phyloP scores from a whole-genome alignment of 2,888 invertebrate species.

The Neocrepidodera transversa region DNA sequence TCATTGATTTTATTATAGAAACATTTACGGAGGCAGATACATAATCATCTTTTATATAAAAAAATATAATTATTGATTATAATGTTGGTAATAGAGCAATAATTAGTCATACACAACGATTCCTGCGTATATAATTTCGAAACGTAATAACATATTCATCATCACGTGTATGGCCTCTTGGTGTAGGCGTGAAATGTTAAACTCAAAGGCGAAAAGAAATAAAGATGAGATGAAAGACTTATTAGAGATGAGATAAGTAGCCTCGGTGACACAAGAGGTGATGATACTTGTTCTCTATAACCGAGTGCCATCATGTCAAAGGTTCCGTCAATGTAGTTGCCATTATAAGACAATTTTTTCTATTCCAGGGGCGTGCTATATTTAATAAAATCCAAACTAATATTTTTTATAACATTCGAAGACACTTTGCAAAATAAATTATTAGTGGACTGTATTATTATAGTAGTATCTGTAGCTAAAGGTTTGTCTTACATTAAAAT shows the following conservation, averaged over 20 bases:
- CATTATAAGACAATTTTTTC: slow-evolving; percentile 47
- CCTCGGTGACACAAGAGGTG: slow-evolving; percentile 38
- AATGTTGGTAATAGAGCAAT: too few species aligned
- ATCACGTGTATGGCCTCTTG: slow-evolving; percentile 31
- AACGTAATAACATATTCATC: slow-evolving; percentile 26
- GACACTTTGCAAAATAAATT: too few species aligned
- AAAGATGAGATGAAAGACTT: slow-evolving; percentile 29
- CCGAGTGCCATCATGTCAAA: slow-evolving; percentile 38
- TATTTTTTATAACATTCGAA: too few species aligned
- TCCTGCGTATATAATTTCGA: slow-evolving; percentile 7
- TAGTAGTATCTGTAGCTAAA: too few species aligned
- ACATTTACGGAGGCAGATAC: too few species aligned
- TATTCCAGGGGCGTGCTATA: slow-evolving; percentile 28
- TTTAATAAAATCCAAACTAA: too few species aligned
- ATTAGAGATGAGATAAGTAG: slow-evolving; percentile 43
- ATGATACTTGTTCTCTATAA: slow-evolving; percentile 36
- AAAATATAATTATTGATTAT: too few species aligned
- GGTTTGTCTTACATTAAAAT: too few species aligned
- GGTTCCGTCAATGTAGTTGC: slow-evolving; percentile 45
- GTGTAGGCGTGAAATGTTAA: slow-evolving; percentile 32
- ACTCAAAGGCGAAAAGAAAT: slow-evolving; percentile 39
- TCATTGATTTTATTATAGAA: too few species aligned
- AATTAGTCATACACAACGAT: too few species aligned
- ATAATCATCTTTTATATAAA: too few species aligned
- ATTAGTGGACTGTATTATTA: too few species aligned